These are phyloP conservation scores for Neostethus bicornis DNA, from an alignment of 2,797 vertebrate genomes.

Conservation along the genomic window DNA sequence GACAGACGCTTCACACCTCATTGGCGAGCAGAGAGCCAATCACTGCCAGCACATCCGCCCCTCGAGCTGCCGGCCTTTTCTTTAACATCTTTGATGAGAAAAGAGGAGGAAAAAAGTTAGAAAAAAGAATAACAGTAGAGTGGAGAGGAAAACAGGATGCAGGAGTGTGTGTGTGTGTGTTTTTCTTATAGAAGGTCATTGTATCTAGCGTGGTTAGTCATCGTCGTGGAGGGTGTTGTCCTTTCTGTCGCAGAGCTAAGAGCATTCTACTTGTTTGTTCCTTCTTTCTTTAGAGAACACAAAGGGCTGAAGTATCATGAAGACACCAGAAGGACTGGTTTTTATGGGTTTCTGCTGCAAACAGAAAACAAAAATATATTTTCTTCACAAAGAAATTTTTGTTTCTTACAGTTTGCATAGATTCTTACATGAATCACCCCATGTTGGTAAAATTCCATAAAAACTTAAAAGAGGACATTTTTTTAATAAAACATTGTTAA, in stretches of 20 bases:
- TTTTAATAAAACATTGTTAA: too few relatives aligned
- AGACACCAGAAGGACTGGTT: slow-evolving; percentile 3
- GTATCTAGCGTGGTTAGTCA: slow-evolving; percentile 59
- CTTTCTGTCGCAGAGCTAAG: slow-evolving; percentile 38
- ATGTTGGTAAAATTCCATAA: too few relatives aligned
- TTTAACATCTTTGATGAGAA: slow-evolving; percentile 48
- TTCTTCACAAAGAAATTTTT: too few relatives aligned
- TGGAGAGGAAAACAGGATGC: slow-evolving; percentile 1
- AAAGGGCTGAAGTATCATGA: too few relatives aligned
- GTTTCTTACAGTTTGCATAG: too few relatives aligned
- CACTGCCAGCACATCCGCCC: slow-evolving; percentile 61
- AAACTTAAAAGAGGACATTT: too few relatives aligned
- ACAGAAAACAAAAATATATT: too few relatives aligned
- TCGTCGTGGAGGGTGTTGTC: slow-evolving; percentile 39
- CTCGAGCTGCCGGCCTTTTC: slow-evolving; percentile 65
- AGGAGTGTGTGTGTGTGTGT: slow-evolving; percentile 18
- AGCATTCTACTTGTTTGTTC: slow-evolving; percentile 17
- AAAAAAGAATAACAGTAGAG: slow-evolving; percentile 8
- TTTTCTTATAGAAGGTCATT: slow-evolving; percentile 49
- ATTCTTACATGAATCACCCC: too few relatives aligned
- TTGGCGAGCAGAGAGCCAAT: slow-evolving; percentile 67
- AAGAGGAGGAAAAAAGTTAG: background rate
- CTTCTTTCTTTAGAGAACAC: slow-evolving; percentile 20
- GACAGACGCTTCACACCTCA: slow-evolving; percentile 76
- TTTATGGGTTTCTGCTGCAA: too few relatives aligned